Conservation (phyloP, 2,888 invertebrate species). For the Eupithecia inturbata region DNA sequence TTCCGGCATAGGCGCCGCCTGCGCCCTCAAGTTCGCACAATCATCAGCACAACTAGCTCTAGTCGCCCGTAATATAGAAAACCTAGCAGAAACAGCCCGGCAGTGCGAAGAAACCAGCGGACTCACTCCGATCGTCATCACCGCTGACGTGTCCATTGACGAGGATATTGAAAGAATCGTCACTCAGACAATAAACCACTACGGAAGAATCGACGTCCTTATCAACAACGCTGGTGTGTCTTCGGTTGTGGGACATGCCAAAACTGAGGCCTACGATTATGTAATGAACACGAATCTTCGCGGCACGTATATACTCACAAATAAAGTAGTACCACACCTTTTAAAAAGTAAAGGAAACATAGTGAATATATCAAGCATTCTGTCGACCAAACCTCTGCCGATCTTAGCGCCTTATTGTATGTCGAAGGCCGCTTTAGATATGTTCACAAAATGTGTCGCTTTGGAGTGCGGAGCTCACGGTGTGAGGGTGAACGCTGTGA, state of each 20-base stretch:
- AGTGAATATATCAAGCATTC: constrained; percentile 68
- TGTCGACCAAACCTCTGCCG: constrained; percentile 59
- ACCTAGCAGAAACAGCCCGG: constrained; percentile 58
- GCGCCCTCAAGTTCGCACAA: constrained; percentile 65
- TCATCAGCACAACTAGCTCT: constrained; percentile 61
- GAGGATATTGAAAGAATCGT: constrained; percentile 62
- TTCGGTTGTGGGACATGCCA: constrained; percentile 51
- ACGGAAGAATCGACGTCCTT: constrained; percentile 63
- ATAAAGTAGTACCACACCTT: constrained; percentile 60
- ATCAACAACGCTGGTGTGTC: constrained; percentile 71
- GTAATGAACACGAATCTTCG: constrained; percentile 68
- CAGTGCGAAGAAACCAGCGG: constrained; percentile 60
- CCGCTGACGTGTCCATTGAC: constrained; percentile 65
- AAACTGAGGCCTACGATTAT: constrained; percentile 59
- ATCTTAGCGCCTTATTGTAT: constrained; percentile 67
- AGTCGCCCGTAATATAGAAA: constrained; percentile 65
- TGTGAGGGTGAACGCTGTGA: constrained; percentile 70
- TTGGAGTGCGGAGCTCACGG: constrained; percentile 62
- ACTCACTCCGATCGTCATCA: constrained; percentile 58
- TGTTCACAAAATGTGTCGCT: constrained; percentile 71
- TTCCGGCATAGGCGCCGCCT: constrained; percentile 71
- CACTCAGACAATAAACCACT: constrained; percentile 57
- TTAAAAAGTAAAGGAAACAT: constrained; percentile 65
- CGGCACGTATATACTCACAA: constrained; percentile 64
- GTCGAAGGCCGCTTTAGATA: constrained; percentile 72